phyloP scores from a whole-genome alignment of 2,888 invertebrate genomes.

The Chloroclysta siterata region DNA sequence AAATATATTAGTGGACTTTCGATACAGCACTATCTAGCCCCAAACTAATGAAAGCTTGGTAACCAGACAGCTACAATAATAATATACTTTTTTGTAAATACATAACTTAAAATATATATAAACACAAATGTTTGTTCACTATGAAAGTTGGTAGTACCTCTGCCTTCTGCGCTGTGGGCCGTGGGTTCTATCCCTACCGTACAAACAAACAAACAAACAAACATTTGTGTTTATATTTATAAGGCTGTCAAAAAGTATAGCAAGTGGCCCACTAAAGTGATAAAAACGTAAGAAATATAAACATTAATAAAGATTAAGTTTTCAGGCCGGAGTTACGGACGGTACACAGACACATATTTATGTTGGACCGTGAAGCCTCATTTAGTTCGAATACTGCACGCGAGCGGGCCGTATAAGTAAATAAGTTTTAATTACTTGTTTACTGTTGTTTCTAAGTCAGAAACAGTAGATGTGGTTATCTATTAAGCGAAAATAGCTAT shows the following conservation, averaged over 20 bases:
- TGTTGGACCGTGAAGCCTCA: conserved; percentile 58
- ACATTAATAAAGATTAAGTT: conserved; percentile 44
- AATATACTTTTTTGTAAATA: no score
- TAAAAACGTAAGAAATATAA: conserved; percentile 32
- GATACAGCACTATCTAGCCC: no score
- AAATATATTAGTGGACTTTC: no score
- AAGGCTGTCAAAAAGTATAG: not conserved
- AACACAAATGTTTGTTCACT: no score
- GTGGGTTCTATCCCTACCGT: no score
- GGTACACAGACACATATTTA: conserved; percentile 53
- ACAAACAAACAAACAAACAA: no score
- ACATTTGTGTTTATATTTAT: no score
- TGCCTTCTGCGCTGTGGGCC: no score
- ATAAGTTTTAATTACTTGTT: conserved; percentile 70
- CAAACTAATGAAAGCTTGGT: no score
- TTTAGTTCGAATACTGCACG: conserved; percentile 62
- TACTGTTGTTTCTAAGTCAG: conserved; percentile 56
- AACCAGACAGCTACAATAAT: no score
- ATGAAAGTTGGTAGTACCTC: no score
- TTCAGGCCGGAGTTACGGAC: conserved; percentile 37
- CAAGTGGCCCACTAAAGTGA: conserved; percentile 3
- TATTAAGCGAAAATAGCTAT: conserved; percentile 36
- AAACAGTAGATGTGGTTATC: conserved; percentile 48
- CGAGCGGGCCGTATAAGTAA: conserved; percentile 63
- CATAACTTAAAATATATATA: no score